A percentile compares a stretch with the other conserved stretches of the same genome.
These are phyloP conservation scores for Martes martes DNA, from an alignment of 2,113 vertebrate genomes.

Conservation along the genomic window DNA sequence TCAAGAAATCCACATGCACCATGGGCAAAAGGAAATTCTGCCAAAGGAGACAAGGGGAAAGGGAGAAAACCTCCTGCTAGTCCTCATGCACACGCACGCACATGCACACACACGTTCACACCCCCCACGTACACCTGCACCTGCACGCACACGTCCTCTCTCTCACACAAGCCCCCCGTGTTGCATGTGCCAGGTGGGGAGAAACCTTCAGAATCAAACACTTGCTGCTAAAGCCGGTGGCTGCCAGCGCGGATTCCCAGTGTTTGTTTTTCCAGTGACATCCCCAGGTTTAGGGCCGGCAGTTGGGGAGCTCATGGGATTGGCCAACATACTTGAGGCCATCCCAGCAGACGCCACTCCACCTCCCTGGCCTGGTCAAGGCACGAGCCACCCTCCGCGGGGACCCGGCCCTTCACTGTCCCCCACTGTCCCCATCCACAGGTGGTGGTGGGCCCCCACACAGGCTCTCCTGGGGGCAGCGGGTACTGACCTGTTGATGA, in stretches of 20 bases:
- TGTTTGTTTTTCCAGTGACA: not conserved
- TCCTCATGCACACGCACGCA: not conserved
- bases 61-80: no score
- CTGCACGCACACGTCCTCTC: fast-evolving
- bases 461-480: fast-evolving
- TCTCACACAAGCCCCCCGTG: no score
- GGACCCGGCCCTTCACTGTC: fast-evolving
- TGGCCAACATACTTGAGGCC: not conserved
- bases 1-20: not conserved
- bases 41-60: no score
- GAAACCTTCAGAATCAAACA: not conserved
- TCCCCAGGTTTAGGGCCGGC: not conserved
- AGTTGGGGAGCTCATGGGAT: fast-evolving
- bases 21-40: not conserved
- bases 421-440: not conserved
- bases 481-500: constrained; percentile 97
- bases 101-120: not conserved
- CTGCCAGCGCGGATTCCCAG: fast-evolving
- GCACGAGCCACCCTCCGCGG: fast-evolving
- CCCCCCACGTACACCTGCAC: not conserved
- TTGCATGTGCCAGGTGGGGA: fast-evolving
- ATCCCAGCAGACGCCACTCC: not conserved
- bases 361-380: not conserved
- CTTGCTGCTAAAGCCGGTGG: not conserved
- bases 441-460: fast-evolving